Evolutionary conservation across 2,113 vertebrate genomes (phyloP), one percentile per base, ranked within the genome.

Genomic region (Hippopotamus amphibius): DNA sequence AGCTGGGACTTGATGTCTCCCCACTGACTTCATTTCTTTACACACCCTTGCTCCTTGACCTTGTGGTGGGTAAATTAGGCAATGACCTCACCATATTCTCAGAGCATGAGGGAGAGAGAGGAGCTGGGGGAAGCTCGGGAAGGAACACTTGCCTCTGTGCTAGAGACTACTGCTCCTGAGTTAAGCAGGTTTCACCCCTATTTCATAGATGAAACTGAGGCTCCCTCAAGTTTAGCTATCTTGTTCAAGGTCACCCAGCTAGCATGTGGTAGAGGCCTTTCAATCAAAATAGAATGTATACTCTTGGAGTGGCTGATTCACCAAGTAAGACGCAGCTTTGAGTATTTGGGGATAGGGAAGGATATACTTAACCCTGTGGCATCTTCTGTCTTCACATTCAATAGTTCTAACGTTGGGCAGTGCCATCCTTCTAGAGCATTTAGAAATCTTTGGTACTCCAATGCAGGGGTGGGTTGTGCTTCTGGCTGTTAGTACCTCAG

Each of bases 11-110:
- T 50, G 3, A 12, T 5, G 13, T 80, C 53, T 95, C 87, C 80
- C 92, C 6, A 33, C 13, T 81, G 93, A 84, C 82, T 96, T 96
- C 88, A 90, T 94, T 88, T 94, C 82, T 89, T 57, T 80, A 80
- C 84, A 50, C 15, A 4, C 55, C 53, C 65, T 83, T 87, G 43
- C 65, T 87, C 43, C 53, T 71, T 90, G 68, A 84, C 72, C n/a
- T 37, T 86, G 53, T 37, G 46, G 28, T 14, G 7, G 72, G 21
- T 55, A 82, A 50, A 59, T 65, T 4, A 93, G 66, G 57, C 53
- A 68, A 28, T 63, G 66, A 95, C 22, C 69, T 97, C 80, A 96
- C 24, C 16, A 30, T 7, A 17, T 41, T 24, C 41, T 92, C 88
- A 41, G 59, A 72, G 86, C 46, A 63, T 16, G 22, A 57, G 53